Base-by-base conservation (phyloP, 2,888 invertebrate species). In the Fragum whitleyi region DNA sequence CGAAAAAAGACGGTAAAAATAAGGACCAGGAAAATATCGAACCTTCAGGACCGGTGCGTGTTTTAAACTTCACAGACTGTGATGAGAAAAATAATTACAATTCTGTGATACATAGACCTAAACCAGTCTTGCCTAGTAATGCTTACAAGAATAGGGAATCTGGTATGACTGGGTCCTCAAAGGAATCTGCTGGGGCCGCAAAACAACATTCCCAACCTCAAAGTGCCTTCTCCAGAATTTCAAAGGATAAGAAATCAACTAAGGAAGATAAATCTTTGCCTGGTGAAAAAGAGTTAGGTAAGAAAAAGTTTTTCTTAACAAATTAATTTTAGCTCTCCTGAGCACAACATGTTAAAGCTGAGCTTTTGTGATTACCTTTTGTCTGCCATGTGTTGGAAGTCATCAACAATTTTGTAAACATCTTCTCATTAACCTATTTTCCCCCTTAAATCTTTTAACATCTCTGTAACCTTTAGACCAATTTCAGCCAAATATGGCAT, bases 281-380 rank as follows among this genome's bases (percentile, higher is more conserved):
- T 5, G 87, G 88, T 36, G 88, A 88, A 71, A 81, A 71, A 74
- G 85, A 84, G 68, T 71, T 86, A 73, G 88, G 88, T 88, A 70
- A 47, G 68, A 32, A 53, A 29, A 29, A n/a, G 39, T n/a, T n/a
- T n/a, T n/a, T n/a, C n/a, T n/a, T n/a, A n/a, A n/a, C n/a, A n/a
- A n/a, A n/a, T n/a, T n/a, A n/a, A n/a, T n/a, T n/a, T n/a, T n/a
- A n/a, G n/a, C n/a, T n/a, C n/a, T n/a, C n/a, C n/a, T n/a, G n/a
- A n/a, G n/a, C n/a, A n/a, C n/a, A n/a, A n/a, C n/a, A n/a, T n/a
- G n/a, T n/a, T n/a, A n/a, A n/a, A n/a, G n/a, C n/a, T n/a, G n/a
- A n/a, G n/a, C n/a, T n/a, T n/a, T n/a, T n/a, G n/a, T n/a, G n/a
- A n/a, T n/a, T n/a, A n/a, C n/a, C n/a, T n/a, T n/a, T n/a, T n/a